These are phyloP conservation scores for Pangasius sanitwongsei DNA, from an alignment of 2,797 vertebrate genomes.

Conservation along the genomic window DNA sequence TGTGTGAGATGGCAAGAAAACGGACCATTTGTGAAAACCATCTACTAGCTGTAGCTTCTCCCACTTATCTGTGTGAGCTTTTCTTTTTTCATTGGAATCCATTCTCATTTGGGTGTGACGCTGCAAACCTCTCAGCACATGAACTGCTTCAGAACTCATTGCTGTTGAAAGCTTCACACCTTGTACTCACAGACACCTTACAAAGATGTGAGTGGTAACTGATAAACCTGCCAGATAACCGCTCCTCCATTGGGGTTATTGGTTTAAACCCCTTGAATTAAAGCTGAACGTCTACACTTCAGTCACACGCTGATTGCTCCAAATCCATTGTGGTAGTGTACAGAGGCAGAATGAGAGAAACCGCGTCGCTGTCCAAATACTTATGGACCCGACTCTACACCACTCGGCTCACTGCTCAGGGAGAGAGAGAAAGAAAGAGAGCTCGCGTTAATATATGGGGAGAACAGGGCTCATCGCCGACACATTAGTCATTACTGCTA, in stretches of 20 bases:
- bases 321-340: no score
- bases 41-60: conserved; percentile 23
- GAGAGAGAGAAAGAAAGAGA: background rate
- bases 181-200: conserved; percentile 10
- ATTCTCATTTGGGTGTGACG: conserved; percentile 18
- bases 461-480: background rate
- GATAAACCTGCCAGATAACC: conserved; percentile 6
- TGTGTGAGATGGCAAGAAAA: conserved; percentile 13
- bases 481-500: no score
- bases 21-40: conserved; percentile 18
- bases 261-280: background rate
- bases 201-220: background rate
- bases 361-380: no score
- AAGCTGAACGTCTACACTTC: no score
- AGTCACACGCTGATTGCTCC: no score
- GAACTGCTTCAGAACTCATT: background rate
- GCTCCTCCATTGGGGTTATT: background rate
- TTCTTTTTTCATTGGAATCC: background rate
- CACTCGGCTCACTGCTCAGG: no score
- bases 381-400: no score
- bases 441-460: no score
- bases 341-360: no score
- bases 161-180: conserved; percentile 19
- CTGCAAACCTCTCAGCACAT: conserved; percentile 12
- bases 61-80: conserved; percentile 14